Conservation (phyloP, 2,797 vertebrate genomes). For the Decapterus maruadsi region DNA sequence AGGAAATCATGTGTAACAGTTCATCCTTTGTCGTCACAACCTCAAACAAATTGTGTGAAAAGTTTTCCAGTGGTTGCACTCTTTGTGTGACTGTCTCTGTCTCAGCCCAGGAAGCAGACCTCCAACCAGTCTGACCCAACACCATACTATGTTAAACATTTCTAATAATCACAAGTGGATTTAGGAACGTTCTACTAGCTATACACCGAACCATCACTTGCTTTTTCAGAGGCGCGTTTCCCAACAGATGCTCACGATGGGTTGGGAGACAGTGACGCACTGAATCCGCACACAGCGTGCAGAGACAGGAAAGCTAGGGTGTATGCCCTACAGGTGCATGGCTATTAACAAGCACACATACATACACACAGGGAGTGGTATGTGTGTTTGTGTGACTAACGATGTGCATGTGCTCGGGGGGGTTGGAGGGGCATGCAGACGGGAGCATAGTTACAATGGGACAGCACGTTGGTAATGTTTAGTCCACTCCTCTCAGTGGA, state of each 20-base stretch:
- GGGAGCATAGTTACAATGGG: constrained; percentile 79
- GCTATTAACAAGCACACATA: constrained; percentile 81
- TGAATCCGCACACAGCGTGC: constrained; percentile 62
- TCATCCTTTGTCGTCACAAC: constrained; percentile 52
- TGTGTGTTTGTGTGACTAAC: constrained; percentile 78
- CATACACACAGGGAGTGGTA: constrained; percentile 75
- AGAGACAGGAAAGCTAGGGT: constrained; percentile 78
- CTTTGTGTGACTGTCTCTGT: constrained; percentile 44
- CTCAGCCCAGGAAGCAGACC: constrained; percentile 51
- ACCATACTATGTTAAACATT: constrained; percentile 71
- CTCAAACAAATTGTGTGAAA: constrained; percentile 47
- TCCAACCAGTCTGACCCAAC: constrained; percentile 50
- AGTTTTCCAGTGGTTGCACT: constrained; percentile 72
- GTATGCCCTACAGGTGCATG: constrained; percentile 74
- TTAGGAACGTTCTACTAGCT: constrained; percentile 65
- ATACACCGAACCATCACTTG: constrained; percentile 68
- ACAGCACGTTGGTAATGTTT: constrained; percentile 74
- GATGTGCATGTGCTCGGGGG: constrained; percentile 76
- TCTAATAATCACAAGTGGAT: constrained; percentile 71
- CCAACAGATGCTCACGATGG: constrained; percentile 66
- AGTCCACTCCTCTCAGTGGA: constrained; percentile 71
- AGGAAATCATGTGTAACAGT: constrained; percentile 52
- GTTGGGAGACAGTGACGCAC: constrained; percentile 74
- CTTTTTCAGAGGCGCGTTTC: constrained; percentile 61
- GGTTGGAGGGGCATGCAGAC: constrained; percentile 80